These are phyloP conservation scores for Betta splendens DNA, from an alignment of 2,797 vertebrate species.

Conservation along the genomic window DNA sequence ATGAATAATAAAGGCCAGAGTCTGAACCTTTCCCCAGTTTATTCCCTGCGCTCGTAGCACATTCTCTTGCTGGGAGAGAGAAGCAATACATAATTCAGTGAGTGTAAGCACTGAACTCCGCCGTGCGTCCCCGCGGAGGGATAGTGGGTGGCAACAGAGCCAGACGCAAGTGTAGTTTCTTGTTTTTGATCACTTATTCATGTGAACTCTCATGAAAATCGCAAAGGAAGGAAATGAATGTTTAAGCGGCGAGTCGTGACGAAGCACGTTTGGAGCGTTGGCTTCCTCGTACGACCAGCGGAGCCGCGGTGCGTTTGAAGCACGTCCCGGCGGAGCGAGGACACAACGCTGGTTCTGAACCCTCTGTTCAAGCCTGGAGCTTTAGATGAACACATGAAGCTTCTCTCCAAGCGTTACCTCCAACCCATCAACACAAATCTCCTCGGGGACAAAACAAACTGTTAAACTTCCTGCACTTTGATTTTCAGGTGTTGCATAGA, in stretches of 20 bases:
- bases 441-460: no score
- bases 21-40: conserved; percentile 35
- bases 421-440: no score
- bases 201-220: conserved; percentile 25
- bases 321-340: no score
- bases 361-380: no score
- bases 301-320: no score
- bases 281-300: no score
- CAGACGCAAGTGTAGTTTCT: conserved; percentile 10
- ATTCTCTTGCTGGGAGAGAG: conserved; percentile 39
- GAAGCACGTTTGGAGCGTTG: conserved; percentile 2
- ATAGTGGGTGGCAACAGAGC: not conserved
- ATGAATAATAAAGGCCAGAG: conserved; percentile 48
- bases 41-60: conserved; percentile 35
- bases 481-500: no score
- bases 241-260: conserved; percentile 13
- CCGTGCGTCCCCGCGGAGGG: not conserved
- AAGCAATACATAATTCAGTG: conserved; percentile 49
- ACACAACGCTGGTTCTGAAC: no score
- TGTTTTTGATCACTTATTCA: conserved; percentile 47
- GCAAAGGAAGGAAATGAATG: conserved; percentile 19
- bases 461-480: no score
- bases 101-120: conserved; percentile 32
- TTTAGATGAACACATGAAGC: no score
- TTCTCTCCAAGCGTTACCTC: no score